Evolutionary conservation across 2,888 invertebrate genomes (phyloP).

Genomic region (Antheraea yamamai): DNA sequence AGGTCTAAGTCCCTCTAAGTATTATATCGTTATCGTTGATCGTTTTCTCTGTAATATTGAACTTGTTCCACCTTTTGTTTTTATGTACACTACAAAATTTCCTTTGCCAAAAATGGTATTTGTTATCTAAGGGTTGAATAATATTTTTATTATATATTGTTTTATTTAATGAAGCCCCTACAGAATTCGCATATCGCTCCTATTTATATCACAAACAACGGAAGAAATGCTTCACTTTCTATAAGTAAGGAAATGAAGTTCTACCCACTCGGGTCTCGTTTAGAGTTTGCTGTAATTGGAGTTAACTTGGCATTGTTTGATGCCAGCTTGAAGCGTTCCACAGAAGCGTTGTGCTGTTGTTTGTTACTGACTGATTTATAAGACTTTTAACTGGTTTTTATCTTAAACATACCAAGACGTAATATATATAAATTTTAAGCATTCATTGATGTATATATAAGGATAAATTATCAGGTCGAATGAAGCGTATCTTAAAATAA

Average conservation of each 20-base stretch:
- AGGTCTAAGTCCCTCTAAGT: too few species aligned
- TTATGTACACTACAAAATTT: too few species aligned
- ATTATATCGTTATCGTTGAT: too few species aligned
- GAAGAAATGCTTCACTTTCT: slow-evolving; percentile 69
- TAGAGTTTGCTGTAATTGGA: slow-evolving; percentile 68
- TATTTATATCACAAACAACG: slow-evolving; percentile 44
- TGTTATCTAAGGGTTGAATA: too few species aligned
- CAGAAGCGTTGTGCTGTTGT: slow-evolving; percentile 41
- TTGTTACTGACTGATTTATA: slow-evolving; percentile 47
- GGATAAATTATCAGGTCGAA: too few species aligned
- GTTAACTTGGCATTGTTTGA: slow-evolving; percentile 71
- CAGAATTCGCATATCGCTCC: slow-evolving; percentile 22
- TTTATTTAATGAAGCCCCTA: background rate
- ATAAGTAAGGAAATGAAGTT: slow-evolving; percentile 76
- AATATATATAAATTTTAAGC: too few species aligned
- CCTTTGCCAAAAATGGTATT: too few species aligned
- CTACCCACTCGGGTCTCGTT: slow-evolving; percentile 65
- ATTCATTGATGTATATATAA: too few species aligned
- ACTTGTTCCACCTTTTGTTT: too few species aligned
- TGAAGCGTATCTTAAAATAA: too few species aligned
- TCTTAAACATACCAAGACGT: too few species aligned
- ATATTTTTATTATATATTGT: background rate
- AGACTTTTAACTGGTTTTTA: slow-evolving; percentile 39
- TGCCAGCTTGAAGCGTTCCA: slow-evolving; percentile 50
- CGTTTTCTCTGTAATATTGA: too few species aligned